A percentile compares a stretch with the other conserved stretches of the same genome.
Evolutionary conservation across 2,113 vertebrate species (phyloP).

Genomic region (Eonycteris spelaea): DNA sequence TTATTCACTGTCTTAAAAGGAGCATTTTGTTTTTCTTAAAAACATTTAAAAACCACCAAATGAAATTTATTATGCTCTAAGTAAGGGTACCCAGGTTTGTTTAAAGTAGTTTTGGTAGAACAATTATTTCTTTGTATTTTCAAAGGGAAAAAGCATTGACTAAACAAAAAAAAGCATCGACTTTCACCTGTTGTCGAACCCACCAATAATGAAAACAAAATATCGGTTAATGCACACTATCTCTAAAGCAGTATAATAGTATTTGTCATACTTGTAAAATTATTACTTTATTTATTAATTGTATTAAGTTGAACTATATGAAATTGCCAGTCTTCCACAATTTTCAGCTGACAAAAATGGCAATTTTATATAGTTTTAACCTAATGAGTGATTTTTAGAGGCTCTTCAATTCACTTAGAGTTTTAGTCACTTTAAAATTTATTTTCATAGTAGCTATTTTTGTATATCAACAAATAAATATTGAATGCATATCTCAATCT

Average conservation of each 20-base stretch:
- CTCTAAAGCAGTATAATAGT: neutral
- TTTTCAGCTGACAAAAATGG: neutral
- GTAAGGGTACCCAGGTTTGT: neutral
- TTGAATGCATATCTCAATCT: neutral
- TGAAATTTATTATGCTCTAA: neutral
- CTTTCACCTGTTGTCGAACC: neutral
- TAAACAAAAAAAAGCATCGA: conserved; percentile 13
- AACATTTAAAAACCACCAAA: neutral
- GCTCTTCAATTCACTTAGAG: neutral
- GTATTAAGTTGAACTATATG: neutral
- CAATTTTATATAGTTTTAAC: neutral
- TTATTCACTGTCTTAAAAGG: neutral
- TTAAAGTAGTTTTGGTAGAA: neutral
- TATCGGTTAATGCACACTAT: neutral
- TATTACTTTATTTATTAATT: neutral
- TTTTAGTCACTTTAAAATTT: neutral
- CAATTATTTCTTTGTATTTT: conserved; percentile 23
- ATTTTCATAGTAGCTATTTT: neutral
- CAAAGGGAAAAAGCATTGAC: neutral
- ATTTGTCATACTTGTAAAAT: neutral
- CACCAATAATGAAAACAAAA: neutral
- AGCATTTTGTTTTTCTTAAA: neutral
- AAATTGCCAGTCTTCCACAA: neutral
- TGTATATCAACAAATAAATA: neutral
- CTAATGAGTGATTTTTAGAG: neutral